These are phyloP conservation scores for Pygoscelis antarcticus DNA, from an alignment of 2,113 vertebrate species.

Conservation along the genomic window DNA sequence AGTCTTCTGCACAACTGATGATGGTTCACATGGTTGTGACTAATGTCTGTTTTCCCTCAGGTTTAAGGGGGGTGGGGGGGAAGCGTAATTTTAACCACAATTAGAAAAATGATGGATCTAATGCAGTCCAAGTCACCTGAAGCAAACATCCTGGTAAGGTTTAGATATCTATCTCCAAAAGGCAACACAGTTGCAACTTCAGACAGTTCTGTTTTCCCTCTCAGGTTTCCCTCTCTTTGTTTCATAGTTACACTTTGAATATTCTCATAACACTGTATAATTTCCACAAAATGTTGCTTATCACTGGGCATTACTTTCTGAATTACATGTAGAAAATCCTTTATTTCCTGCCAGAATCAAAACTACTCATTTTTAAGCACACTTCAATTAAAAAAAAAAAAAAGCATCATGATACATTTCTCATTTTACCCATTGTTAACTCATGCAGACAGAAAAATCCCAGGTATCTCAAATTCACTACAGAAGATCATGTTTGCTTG, in stretches of 20 bases:
- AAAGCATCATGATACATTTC: not conserved
- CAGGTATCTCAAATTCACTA: not conserved
- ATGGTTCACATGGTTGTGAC: not conserved
- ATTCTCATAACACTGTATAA: not conserved
- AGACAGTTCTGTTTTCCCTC: not conserved
- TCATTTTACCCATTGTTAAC: not conserved
- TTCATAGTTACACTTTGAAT: not conserved
- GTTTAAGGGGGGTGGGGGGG: fast-evolving
- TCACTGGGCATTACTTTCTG: not conserved
- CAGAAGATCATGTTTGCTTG: not conserved
- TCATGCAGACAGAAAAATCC: not conserved
- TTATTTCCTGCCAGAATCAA: not conserved
- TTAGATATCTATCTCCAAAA: not conserved
- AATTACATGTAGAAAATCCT: not conserved
- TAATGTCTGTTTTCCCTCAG: not conserved
- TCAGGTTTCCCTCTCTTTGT: not conserved
- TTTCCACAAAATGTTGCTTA: not conserved
- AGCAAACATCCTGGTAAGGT: not conserved
- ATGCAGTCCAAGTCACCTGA: not conserved
- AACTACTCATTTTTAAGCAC: not conserved
- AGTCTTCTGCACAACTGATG: not conserved
- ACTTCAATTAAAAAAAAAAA: not conserved
- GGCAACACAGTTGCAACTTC: not conserved
- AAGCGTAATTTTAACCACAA: not conserved
- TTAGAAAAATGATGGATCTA: not conserved